Evolutionary conservation across 2,797 vertebrate genomes (phyloP).

Genomic region (Urophycis tenuis): DNA sequence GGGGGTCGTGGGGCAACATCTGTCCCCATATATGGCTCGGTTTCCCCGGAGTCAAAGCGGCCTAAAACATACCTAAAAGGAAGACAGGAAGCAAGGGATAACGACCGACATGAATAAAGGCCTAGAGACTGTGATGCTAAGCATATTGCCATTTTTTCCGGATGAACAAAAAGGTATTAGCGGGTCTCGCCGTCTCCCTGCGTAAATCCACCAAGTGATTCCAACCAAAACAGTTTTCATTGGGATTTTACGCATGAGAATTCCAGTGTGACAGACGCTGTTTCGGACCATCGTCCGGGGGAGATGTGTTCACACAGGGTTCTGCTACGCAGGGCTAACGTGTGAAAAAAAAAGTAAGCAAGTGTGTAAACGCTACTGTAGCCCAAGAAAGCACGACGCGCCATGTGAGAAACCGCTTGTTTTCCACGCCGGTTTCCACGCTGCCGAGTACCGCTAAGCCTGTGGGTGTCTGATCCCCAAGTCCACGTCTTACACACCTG

Average conservation of each 20-base stretch:
- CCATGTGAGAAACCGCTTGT: conserved; percentile 52
- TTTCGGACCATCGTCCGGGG: background rate
- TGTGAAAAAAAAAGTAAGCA: conserved; percentile 15
- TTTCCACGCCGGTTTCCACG: conserved; percentile 61
- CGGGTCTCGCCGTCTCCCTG: background rate
- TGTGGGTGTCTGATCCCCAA: conserved; percentile 42
- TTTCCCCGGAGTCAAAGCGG: conserved; percentile 25
- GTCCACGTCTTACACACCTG: conserved; percentile 43
- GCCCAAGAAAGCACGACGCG: conserved; percentile 45
- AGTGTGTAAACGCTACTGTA: conserved; percentile 19
- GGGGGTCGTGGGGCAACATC: conserved; percentile 3
- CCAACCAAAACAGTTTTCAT: background rate
- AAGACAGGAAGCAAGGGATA: conserved; percentile 37
- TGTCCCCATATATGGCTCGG: conserved; percentile 43
- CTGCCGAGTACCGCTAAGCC: conserved; percentile 56
- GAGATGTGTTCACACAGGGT: conserved; percentile 37
- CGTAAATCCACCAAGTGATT: background rate
- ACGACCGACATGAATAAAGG: conserved; percentile 19
- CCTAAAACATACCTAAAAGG: conserved; percentile 40
- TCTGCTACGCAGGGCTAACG: conserved; percentile 13
- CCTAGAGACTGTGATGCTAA: conserved; percentile 27
- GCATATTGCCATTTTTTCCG: conserved; percentile 6
- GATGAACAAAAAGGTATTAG: background rate
- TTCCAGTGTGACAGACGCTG: conserved; percentile 22
- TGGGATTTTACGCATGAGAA: background rate